These are phyloP conservation scores for Falco naumanni DNA, from an alignment of 2,797 vertebrate genomes.

Conservation along the genomic window DNA sequence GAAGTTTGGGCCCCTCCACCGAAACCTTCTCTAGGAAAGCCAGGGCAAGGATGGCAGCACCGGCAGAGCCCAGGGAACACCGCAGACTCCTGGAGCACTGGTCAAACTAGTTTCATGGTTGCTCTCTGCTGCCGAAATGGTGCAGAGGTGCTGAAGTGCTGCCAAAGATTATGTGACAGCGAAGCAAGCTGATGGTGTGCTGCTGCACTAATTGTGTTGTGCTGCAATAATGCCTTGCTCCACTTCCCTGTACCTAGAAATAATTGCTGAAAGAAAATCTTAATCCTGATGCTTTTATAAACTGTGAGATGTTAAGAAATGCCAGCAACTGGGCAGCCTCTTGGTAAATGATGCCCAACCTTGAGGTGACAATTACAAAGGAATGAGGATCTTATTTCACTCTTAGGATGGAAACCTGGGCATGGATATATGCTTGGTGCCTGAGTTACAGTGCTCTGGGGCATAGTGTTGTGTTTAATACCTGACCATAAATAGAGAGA, in stretches of 20 bases:
- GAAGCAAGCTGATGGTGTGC: background rate
- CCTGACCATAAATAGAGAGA: background rate
- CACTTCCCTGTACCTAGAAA: background rate
- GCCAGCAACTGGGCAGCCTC: background rate
- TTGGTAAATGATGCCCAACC: background rate
- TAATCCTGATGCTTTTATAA: background rate
- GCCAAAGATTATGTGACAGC: background rate
- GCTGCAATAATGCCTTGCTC: background rate
- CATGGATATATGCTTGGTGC: background rate
- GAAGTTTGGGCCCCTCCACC: background rate
- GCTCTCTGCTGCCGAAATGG: background rate
- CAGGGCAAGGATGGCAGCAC: background rate
- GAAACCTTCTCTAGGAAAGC: background rate
- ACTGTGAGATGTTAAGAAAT: background rate
- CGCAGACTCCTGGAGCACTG: background rate
- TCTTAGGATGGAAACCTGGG: background rate
- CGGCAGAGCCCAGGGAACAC: background rate
- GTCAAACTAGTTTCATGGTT: background rate
- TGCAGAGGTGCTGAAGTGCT: background rate
- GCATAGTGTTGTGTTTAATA: background rate
- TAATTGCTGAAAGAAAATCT: background rate
- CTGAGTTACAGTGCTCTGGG: background rate
- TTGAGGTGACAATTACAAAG: background rate
- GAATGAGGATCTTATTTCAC: background rate
- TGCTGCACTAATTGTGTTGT: background rate